These are phyloP conservation scores for Acanthosepion pharaonis DNA, from an alignment of 2,888 invertebrate genomes.

Conservation along the genomic window DNA sequence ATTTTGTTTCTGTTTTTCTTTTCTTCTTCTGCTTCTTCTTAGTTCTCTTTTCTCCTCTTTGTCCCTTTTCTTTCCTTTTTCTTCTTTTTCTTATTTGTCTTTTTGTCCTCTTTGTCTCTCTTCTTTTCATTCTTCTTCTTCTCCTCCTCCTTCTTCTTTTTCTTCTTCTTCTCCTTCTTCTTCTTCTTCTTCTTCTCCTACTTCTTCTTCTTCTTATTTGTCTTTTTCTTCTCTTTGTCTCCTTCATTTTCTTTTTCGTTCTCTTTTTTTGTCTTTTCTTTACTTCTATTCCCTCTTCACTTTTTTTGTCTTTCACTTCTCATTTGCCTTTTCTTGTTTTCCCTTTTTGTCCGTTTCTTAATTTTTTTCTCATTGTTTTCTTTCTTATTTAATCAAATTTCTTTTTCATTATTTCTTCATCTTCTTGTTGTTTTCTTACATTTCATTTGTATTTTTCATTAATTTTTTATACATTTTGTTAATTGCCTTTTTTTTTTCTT, in stretches of 20 bases:
- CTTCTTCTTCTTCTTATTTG: not conserved
- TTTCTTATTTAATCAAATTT: not conserved
- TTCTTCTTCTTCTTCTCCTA: not conserved
- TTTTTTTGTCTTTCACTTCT: not conserved
- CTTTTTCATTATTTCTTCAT: not conserved
- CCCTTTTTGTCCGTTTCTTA: not conserved
- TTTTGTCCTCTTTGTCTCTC: not conserved
- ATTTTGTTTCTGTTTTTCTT: no score
- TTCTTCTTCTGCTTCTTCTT: not conserved
- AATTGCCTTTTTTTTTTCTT: not conserved
- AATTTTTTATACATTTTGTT: not conserved
- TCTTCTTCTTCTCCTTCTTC: not conserved
- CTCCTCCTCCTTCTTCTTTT: not conserved
- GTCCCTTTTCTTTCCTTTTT: not conserved
- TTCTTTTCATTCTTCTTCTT: not conserved
- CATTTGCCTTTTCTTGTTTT: no score
- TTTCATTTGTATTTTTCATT: not conserved
- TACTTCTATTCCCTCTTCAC: not conserved
- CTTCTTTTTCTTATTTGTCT: not conserved
- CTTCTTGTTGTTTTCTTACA: not conserved
- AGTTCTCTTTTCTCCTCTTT: no score
- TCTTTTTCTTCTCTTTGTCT: not conserved
- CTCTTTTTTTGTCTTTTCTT: not conserved
- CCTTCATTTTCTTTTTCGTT: not conserved
- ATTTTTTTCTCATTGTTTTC: not conserved